These are phyloP conservation scores for Cataglyphis livida DNA, from an alignment of 2,888 invertebrate genomes.

Conservation along the genomic window DNA sequence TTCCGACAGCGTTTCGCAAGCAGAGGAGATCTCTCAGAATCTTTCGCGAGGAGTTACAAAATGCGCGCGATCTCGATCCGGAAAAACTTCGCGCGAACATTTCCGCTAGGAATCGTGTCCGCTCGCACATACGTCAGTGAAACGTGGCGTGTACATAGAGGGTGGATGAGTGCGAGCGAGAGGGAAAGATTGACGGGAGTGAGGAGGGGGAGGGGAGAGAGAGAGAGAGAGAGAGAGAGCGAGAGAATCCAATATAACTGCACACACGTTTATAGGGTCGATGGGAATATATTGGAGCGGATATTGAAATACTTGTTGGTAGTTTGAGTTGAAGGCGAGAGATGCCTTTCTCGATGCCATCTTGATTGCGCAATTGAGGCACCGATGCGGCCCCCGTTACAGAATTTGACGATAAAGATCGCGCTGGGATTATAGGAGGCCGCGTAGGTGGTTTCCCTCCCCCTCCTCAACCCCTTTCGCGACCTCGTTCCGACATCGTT, in stretches of 20 bases:
- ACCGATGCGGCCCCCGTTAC: conserved; percentile 73
- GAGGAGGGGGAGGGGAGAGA: not conserved
- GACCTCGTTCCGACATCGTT: not conserved
- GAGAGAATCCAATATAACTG: conserved; percentile 82
- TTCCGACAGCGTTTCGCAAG: not conserved
- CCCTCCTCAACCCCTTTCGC: not conserved
- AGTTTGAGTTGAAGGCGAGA: conserved; percentile 84
- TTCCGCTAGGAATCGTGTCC: conserved; percentile 31
- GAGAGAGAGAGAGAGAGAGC: not conserved
- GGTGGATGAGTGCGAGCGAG: not conserved
- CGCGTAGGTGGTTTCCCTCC: conserved; percentile 60
- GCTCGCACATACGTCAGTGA: conserved; percentile 43
- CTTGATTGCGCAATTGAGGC: conserved; percentile 84
- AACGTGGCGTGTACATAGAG: not conserved
- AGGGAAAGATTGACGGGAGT: conserved; percentile 13
- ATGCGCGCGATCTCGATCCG: not conserved
- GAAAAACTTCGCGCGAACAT: not conserved
- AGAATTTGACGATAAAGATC: conserved; percentile 82
- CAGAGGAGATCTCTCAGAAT: conserved; percentile 47
- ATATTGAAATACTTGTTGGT: conserved; percentile 85
- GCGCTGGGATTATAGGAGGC: conserved; percentile 75
- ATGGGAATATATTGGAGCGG: conserved; percentile 84
- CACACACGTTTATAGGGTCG: conserved; percentile 83
- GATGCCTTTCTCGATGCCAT: conserved; percentile 84
- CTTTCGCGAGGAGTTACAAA: conserved; percentile 66